phyloP scores from a whole-genome alignment of 2,797 vertebrate species.

The Ara ararauna region DNA sequence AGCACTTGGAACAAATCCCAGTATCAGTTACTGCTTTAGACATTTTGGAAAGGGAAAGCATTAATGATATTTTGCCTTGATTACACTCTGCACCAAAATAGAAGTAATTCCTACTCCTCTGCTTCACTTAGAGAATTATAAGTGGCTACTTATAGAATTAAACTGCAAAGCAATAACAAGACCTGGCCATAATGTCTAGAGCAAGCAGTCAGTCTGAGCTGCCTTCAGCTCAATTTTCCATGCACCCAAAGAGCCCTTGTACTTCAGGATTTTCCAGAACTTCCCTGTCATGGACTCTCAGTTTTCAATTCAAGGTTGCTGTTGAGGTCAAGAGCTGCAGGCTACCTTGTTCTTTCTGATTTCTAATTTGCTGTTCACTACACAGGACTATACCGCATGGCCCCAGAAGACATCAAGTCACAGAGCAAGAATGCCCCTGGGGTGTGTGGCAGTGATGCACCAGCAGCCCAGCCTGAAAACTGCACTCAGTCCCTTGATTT shows the following conservation, averaged over 20 bases:
- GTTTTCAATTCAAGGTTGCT: neutral
- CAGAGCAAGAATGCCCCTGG: neutral
- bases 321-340: neutral
- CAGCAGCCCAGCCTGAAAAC: neutral
- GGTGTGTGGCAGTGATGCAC: neutral
- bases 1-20: neutral
- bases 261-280: neutral
- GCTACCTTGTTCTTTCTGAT: neutral
- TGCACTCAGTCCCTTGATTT: neutral
- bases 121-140: neutral
- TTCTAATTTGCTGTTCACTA: neutral
- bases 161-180: neutral
- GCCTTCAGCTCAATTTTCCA: neutral
- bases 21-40: neutral
- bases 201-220: neutral
- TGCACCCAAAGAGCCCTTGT: neutral
- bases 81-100: neutral
- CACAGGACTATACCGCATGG: accelerated
- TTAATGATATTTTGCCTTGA: neutral
- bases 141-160: neutral
- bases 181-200: neutral
- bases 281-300: neutral
- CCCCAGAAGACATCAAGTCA: neutral
- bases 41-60: neutral
- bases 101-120: neutral